Evolutionary conservation across 53 echinoderm and acorn worm genomes (phyloP), one percentile per base, ranked within the genome.

Genomic region (Paracentrotus lividus): DNA sequence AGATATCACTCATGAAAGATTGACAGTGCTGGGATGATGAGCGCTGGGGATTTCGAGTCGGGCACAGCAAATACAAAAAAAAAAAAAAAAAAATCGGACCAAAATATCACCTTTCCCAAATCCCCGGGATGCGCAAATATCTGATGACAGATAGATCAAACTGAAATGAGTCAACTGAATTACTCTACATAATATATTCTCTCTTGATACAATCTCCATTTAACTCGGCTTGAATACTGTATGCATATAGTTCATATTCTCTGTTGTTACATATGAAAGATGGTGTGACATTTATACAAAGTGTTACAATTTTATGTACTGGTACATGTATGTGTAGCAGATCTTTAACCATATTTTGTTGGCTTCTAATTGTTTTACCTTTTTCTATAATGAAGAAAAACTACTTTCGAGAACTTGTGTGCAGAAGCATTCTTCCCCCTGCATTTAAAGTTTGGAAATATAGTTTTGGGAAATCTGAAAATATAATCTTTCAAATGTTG

Each of bases 1-100:
- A 86, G 86, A 86, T 86, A 86, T 86, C 86, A 86, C 86, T 86
- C 86, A 86, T 14, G 86, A 86, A 34, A 86, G 86, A 86, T 86
- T 38, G 86, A 55, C 86, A 86, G 86, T 18, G 56, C 86, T 5
- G 55, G 34, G 86, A 36, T 23, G 86, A 56, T 36, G 55, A 53
- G 86, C 56, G 56, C 86, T 34, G 18, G 86, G 86, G 56, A 53
- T 86, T 86, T 86, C 33, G 86, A 21, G 56, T 56, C 86, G 36
- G 56, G 21, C 33, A 56, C 23, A 86, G 86, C 56, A 33, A 86
- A 56, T 86, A 86, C 54, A 56, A 86, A 51, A 49, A 54, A 86
- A 77, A 56, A 86, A 32, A 56, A 86, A 51, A 49, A 54, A 86
- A 77, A 56, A 21, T 86, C 86, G 86, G 86, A 86, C 86, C 86